These are phyloP conservation scores for Andrena minutula DNA, from an alignment of 2,888 invertebrate species.

Conservation along the genomic window DNA sequence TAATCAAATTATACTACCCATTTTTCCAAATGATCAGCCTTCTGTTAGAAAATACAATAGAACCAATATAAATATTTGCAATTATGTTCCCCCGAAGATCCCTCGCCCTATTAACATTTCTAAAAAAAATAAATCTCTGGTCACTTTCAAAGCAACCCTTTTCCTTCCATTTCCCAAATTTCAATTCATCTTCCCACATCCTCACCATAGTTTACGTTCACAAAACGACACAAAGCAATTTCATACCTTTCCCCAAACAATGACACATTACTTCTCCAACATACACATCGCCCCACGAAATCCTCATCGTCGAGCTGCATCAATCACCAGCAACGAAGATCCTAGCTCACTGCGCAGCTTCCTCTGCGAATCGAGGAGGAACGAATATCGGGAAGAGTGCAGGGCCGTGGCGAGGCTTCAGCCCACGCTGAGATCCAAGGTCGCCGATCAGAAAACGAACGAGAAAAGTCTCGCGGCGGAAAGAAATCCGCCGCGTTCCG, in stretches of 20 bases:
- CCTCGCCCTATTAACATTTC: background rate
- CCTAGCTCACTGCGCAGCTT: background rate
- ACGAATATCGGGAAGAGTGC: background rate
- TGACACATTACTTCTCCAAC: background rate
- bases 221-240: background rate
- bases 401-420: background rate
- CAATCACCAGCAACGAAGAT: background rate
- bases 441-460: constrained; percentile 32
- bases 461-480: constrained; percentile 16
- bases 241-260: background rate
- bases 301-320: background rate
- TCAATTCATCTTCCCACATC: too few species aligned
- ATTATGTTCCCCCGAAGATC: too few species aligned
- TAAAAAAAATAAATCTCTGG: background rate
- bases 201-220: too few species aligned
- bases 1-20: background rate
- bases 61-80: too few species aligned
- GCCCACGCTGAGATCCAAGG: constrained; percentile 15
- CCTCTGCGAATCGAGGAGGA: background rate
- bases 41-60: too few species aligned
- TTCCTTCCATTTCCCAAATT: too few species aligned
- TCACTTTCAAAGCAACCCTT: too few species aligned
- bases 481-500: constrained; percentile 32
- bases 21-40: too few species aligned
- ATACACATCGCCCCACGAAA: background rate